Conservation (phyloP, 2,888 invertebrate genomes). For the Tortrix viridana region DNA sequence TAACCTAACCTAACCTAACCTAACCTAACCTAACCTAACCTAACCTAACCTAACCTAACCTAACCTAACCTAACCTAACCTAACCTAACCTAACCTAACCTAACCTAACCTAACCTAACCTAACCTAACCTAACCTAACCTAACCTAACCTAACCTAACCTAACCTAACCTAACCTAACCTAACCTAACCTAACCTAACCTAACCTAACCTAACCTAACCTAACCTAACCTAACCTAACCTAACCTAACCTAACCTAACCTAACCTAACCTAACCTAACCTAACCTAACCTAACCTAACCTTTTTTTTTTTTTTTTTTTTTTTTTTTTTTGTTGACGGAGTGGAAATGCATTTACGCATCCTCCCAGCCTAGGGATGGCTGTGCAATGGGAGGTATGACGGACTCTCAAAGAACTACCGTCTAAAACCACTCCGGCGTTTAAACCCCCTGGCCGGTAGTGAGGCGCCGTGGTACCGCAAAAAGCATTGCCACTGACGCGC, state of each 20-base stretch:
- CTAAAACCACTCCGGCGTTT: too few relatives aligned
- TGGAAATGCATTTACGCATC: too few relatives aligned
- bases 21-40: constrained; percentile 34
- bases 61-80: constrained; percentile 38
- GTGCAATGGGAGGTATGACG: too few relatives aligned
- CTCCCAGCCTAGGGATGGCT: too few relatives aligned
- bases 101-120: constrained; percentile 34
- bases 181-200: constrained; percentile 34
- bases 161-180: constrained; percentile 32
- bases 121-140: constrained; percentile 35
- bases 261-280: constrained; percentile 34
- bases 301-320: too few relatives aligned
- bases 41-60: constrained; percentile 35
- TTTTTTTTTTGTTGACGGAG: too few relatives aligned
- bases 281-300: constrained; percentile 37
- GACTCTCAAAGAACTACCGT: too few relatives aligned
- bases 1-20: constrained; percentile 32
- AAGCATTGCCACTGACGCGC: too few relatives aligned
- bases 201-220: constrained; percentile 35
- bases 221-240: constrained; percentile 38
- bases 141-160: constrained; percentile 38
- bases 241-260: constrained; percentile 32
- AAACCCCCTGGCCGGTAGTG: too few relatives aligned
- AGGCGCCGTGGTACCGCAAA: too few relatives aligned
- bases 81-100: constrained; percentile 32